Evolutionary conservation across 2,888 invertebrate species (phyloP).

Genomic region (Scaptomyza flava): DNA sequence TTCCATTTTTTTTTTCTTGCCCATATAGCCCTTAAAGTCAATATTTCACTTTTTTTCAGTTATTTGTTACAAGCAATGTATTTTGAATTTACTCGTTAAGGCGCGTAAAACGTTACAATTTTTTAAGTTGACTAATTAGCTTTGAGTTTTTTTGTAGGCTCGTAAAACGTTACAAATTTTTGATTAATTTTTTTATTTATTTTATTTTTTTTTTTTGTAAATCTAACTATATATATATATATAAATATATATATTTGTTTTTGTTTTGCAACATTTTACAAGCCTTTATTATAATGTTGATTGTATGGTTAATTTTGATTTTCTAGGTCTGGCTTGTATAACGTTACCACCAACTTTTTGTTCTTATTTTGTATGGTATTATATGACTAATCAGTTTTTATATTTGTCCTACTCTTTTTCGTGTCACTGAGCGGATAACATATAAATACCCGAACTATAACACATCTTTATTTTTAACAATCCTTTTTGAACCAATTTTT

Average conservation of each 20-base stretch:
- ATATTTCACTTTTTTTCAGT: neutral
- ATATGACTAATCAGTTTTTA: neutral
- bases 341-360: constrained; percentile 43
- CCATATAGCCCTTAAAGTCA: neutral
- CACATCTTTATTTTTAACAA: constrained; percentile 28
- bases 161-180: constrained; percentile 35
- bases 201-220: constrained; percentile 1
- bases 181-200: too few relatives aligned
- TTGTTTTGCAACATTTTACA: constrained; percentile 63
- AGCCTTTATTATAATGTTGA: constrained; percentile 43
- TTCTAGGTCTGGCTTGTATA: constrained; percentile 42
- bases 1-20: constrained; percentile 3
- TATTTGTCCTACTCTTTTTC: constrained; percentile 14
- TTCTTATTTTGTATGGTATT: neutral
- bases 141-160: constrained; percentile 4
- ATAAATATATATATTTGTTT: neutral
- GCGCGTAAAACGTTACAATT: constrained; percentile 69
- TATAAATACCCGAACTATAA: constrained; percentile 19
- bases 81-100: constrained; percentile 40
- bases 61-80: constrained; percentile 1
- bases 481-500: neutral
- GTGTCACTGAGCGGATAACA: constrained; percentile 28
- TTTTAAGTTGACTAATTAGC: constrained; percentile 5
- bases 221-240: neutral
- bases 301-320: constrained; percentile 8